These are phyloP conservation scores for Leptopilina drosophilae DNA, from an alignment of 2,888 invertebrate genomes.

Conservation along the genomic window DNA sequence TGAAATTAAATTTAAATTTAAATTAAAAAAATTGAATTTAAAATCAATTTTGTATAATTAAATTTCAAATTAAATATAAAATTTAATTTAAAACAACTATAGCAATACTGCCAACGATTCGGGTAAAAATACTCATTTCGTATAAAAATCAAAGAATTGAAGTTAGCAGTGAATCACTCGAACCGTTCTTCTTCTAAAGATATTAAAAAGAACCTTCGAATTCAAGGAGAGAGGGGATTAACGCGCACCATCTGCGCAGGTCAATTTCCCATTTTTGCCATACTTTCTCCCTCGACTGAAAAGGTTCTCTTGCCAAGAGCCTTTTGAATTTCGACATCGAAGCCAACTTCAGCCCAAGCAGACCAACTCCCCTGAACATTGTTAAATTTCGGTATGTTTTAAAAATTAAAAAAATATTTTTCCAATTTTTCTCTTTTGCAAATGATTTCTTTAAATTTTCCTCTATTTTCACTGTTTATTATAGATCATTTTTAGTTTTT, in stretches of 20 bases:
- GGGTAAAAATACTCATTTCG: too few species aligned
- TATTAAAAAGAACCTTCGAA: not conserved
- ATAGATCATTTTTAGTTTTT: not conserved
- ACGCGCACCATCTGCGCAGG: not conserved
- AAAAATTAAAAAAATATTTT: not conserved
- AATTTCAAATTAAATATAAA: too few species aligned
- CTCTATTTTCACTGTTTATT: not conserved
- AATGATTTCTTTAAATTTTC: not conserved
- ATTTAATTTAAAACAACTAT: too few species aligned
- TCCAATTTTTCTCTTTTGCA: not conserved
- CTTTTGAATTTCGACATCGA: conserved; percentile 1
- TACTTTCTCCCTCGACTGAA: not conserved
- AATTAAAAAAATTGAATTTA: too few species aligned
- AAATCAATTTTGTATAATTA: too few species aligned
- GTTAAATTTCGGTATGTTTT: not conserved
- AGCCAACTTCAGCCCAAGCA: conserved; percentile 14
- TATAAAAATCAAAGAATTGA: not conserved
- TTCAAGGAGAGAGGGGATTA: not conserved
- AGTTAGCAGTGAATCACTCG: not conserved
- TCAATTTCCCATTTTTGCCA: not conserved
- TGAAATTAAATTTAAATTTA: too few species aligned
- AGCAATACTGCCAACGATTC: too few species aligned
- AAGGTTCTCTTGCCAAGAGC: not conserved
- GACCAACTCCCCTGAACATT: not conserved
- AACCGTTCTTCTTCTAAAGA: not conserved